phyloP scores from a whole-genome alignment of 2,888 invertebrate genomes.

The Archaeoteleia sp. region DNA sequence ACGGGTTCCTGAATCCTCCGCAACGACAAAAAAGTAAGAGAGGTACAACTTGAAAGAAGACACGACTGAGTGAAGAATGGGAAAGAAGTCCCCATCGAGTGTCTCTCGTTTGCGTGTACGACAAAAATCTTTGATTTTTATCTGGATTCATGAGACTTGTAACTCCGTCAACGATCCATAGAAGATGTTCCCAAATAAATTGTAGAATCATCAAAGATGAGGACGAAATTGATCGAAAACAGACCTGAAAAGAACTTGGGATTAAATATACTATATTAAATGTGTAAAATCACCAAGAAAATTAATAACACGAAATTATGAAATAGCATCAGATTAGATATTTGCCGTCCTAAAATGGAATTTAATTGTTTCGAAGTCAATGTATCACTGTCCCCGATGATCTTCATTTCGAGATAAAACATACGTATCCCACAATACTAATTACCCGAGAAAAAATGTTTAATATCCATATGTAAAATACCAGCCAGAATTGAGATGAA shows the following conservation, averaged over 20 bases:
- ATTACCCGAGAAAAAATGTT: constrained; percentile 15
- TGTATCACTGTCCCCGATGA: no score
- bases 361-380: no score
- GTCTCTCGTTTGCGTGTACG: constrained; percentile 61
- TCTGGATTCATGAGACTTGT: constrained; percentile 61
- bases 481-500: constrained; percentile 13
- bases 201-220: constrained; percentile 46
- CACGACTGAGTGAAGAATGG: constrained; percentile 31
- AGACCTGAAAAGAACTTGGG: constrained; percentile 6
- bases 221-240: constrained; percentile 31
- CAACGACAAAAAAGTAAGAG: constrained; percentile 21
- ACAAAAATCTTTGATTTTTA: constrained; percentile 66
- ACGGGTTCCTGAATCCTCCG: constrained; percentile 33
- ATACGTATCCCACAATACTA: no score
- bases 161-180: constrained; percentile 61
- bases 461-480: constrained; percentile 12
- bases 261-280: constrained; percentile 1
- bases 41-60: constrained; percentile 23
- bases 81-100: constrained; percentile 40
- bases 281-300: constrained; percentile 6
- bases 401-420: no score
- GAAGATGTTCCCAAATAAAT: constrained; percentile 37
- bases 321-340: no score
- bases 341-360: no score
- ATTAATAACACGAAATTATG: constrained; percentile 12